A percentile compares a stretch with the other conserved stretches of the same genome.
phyloP scores from a whole-genome alignment of 2,888 invertebrate genomes.

The Drosophila gaucha region DNA sequence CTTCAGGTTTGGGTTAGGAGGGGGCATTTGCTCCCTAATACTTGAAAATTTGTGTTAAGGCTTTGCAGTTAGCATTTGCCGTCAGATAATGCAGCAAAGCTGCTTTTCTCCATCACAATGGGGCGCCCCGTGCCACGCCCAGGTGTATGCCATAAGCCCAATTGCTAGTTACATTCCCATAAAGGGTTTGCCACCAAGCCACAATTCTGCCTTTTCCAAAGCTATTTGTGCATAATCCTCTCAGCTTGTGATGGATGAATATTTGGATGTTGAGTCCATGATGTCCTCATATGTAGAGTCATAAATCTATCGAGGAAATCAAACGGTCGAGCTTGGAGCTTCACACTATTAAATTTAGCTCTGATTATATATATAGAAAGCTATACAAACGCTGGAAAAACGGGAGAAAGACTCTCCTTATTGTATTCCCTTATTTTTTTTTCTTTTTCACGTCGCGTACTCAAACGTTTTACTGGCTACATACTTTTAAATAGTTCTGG shows the following conservation, averaged over 20 bases:
- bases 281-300: neutral
- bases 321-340: neutral
- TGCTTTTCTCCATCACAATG: constrained; percentile 44
- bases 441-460: too few relatives aligned
- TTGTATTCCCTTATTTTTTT: too few relatives aligned
- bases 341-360: too few relatives aligned
- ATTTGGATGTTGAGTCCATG: neutral
- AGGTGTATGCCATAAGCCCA: constrained; percentile 23
- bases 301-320: neutral
- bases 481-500: too few relatives aligned
- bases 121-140: constrained; percentile 19
- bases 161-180: constrained; percentile 13
- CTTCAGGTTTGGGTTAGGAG: too few relatives aligned
- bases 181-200: constrained; percentile 3
- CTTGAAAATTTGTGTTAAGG: constrained; percentile 73
- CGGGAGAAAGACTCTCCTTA: too few relatives aligned
- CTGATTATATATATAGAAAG: too few relatives aligned
- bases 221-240: constrained; percentile 20
- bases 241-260: neutral
- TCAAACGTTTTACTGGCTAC: too few relatives aligned
- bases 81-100: constrained; percentile 64
- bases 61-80: constrained; percentile 48
- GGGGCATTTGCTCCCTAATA: constrained; percentile 47
- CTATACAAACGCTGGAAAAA: too few relatives aligned
- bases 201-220: neutral